These are phyloP conservation scores for Ecliptopera silaceata DNA, from an alignment of 2,888 invertebrate species.

Conservation along the genomic window DNA sequence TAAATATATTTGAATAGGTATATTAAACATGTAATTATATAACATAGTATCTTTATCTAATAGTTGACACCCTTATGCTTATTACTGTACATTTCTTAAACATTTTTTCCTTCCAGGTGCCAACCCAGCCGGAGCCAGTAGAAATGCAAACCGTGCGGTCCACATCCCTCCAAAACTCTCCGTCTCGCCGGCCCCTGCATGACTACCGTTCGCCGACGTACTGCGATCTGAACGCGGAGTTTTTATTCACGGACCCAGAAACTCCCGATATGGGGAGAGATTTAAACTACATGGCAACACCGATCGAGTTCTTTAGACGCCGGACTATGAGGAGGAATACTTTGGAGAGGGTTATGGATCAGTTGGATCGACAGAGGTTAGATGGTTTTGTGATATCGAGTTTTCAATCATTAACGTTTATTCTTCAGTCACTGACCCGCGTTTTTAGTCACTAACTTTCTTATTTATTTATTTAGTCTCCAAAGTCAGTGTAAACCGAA, in stretches of 20 bases:
- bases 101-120: slow-evolving; percentile 53
- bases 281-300: slow-evolving; percentile 60
- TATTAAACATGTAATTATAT: background rate
- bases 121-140: slow-evolving; percentile 63
- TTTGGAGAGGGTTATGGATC: slow-evolving; percentile 57
- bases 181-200: slow-evolving; percentile 37
- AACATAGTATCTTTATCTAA: too few species aligned
- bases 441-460: too few species aligned
- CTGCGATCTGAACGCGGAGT: slow-evolving; percentile 54
- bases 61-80: too few species aligned
- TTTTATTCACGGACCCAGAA: slow-evolving; percentile 54
- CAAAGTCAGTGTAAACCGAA: too few species aligned
- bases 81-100: too few species aligned
- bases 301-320: slow-evolving; percentile 54
- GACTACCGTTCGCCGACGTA: slow-evolving; percentile 62
- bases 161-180: slow-evolving; percentile 48
- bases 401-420: too few species aligned
- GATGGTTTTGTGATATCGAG: too few species aligned
- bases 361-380: slow-evolving; percentile 47
- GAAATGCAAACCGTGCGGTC: slow-evolving; percentile 62
- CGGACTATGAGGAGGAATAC: slow-evolving; percentile 49
- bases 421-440: too few species aligned
- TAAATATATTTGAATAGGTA: background rate
- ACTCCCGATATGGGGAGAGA: slow-evolving; percentile 43
- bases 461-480: too few species aligned